A percentile compares a stretch with the other conserved stretches of the same genome.
Conservation (phyloP, 1,140 invertebrate genomes). For the Eufriesea mexicana region DNA sequence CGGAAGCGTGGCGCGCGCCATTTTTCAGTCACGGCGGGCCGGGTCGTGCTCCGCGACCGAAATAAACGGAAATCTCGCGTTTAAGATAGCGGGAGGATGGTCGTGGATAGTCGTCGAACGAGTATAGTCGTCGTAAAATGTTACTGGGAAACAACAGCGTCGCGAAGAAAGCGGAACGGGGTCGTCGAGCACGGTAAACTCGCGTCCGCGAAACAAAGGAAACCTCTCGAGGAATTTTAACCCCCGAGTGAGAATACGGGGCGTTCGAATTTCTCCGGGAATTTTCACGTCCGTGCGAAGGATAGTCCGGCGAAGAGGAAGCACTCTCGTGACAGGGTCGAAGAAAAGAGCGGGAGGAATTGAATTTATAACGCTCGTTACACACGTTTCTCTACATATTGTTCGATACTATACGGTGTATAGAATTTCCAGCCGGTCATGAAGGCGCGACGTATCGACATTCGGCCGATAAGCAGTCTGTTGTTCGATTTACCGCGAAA, state of each 20-base stretch:
- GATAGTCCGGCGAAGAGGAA: neutral
- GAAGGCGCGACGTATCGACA: neutral
- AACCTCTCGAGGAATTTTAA: too few species aligned
- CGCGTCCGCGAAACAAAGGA: too few species aligned
- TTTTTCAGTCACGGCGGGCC: neutral
- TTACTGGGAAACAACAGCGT: too few species aligned
- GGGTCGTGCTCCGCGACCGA: too few species aligned
- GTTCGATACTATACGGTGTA: too few species aligned
- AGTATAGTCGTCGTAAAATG: too few species aligned
- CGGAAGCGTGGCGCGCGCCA: neutral
- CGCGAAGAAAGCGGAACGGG: too few species aligned
- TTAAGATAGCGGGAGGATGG: neutral
- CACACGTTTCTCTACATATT: neutral
- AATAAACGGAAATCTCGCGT: neutral
- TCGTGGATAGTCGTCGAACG: too few species aligned
- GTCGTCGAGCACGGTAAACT: too few species aligned
- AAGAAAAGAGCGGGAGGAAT: neutral
- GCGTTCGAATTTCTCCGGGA: too few species aligned
- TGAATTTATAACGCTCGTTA: neutral
- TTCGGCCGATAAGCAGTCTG: conserved; percentile 6
- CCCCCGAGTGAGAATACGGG: too few species aligned
- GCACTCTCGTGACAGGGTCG: neutral
- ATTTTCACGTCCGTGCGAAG: too few species aligned
- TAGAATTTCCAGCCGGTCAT: neutral
- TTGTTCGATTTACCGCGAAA: conserved; percentile 21